Conservation (phyloP, 2,888 invertebrate species). For the Atethmia centrago region DNA sequence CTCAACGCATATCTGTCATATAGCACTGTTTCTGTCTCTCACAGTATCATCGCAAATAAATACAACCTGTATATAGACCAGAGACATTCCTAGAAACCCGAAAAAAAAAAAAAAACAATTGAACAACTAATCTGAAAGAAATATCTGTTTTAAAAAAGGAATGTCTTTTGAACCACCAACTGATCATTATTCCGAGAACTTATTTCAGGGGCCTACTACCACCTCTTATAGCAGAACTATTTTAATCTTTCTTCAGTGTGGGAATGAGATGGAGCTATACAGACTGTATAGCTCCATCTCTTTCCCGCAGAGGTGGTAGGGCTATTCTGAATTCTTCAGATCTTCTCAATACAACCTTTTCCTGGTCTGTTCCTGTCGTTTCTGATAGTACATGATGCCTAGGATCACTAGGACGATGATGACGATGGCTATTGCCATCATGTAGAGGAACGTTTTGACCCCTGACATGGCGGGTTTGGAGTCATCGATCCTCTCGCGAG, state of each 20-base stretch:
- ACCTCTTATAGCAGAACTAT: too few relatives aligned
- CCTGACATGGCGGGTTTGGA: slow-evolving; percentile 97
- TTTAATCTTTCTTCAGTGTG: not conserved
- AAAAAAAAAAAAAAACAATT: slow-evolving; percentile 20
- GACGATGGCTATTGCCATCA: slow-evolving; percentile 95
- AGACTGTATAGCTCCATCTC: not conserved
- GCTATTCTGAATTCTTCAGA: slow-evolving; percentile 2
- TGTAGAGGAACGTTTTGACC: slow-evolving; percentile 96
- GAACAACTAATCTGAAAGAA: slow-evolving; percentile 5
- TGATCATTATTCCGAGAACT: slow-evolving; percentile 9
- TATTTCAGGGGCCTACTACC: not conserved
- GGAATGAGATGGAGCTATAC: not conserved
- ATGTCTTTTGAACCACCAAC: slow-evolving; percentile 56
- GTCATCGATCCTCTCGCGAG: slow-evolving; percentile 97
- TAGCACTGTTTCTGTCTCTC: not conserved
- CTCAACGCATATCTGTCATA: not conserved
- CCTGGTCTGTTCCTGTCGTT: slow-evolving; percentile 96
- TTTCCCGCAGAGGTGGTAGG: slow-evolving; percentile 1
- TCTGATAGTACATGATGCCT: slow-evolving; percentile 98
- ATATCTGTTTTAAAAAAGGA: slow-evolving; percentile 60
- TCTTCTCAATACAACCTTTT: slow-evolving; percentile 93
- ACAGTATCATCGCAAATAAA: slow-evolving; percentile 12
- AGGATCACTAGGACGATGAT: slow-evolving; percentile 96
- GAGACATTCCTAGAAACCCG: slow-evolving; percentile 50
- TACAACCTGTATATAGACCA: slow-evolving; percentile 11